Evolutionary conservation across 2,113 vertebrate species (phyloP).

Genomic region (Puffinus mauretanicus): DNA sequence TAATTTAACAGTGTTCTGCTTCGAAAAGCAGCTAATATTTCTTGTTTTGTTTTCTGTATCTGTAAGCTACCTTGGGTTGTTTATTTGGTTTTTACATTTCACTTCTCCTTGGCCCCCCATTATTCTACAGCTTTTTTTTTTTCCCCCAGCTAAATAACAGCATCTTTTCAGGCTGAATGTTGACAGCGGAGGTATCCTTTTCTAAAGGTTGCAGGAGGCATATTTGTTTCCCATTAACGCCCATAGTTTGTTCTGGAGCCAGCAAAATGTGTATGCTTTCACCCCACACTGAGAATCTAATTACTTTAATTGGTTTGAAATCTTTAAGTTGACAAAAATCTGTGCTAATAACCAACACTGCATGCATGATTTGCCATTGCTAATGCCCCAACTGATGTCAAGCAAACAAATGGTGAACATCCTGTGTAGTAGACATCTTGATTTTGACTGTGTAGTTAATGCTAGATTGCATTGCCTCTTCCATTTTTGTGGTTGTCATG

Average conservation of each 20-base stretch:
- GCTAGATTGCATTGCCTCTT: background rate
- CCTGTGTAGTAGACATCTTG: background rate
- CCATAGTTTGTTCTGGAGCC: background rate
- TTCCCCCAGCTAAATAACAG: background rate
- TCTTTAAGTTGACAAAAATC: background rate
- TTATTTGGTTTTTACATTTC: background rate
- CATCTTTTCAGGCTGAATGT: background rate
- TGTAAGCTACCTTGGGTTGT: background rate
- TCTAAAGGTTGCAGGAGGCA: fast-evolving
- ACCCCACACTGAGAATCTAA: background rate
- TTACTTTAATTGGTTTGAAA: background rate
- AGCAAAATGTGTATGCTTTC: background rate
- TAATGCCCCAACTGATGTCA: background rate
- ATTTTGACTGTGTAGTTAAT: background rate
- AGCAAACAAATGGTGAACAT: background rate
- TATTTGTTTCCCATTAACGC: background rate
- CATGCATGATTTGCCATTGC: background rate
- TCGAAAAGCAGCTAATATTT: background rate
- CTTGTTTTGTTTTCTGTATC: background rate
- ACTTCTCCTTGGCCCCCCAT: background rate
- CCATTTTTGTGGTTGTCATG: background rate
- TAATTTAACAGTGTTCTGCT: background rate
- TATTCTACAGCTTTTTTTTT: background rate
- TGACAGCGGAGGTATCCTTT: background rate
- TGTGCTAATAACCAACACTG: background rate